Evolutionary conservation across 64 coral and sea anemone species (phyloP).

Genomic region (Actinia equina): DNA sequence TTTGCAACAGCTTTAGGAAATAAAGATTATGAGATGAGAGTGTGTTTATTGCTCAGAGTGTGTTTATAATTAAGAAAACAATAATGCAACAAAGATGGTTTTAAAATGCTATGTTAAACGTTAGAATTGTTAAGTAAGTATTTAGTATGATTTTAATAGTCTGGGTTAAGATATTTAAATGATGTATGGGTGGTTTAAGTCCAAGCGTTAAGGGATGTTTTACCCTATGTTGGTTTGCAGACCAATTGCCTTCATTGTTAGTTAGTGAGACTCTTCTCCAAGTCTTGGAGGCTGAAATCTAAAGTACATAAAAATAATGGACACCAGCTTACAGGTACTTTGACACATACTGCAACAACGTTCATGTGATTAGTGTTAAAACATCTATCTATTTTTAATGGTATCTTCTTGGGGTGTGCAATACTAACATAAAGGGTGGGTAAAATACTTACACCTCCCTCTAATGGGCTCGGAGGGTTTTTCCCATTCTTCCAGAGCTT

Average conservation of each 20-base stretch:
- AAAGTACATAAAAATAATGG: constrained; percentile 24
- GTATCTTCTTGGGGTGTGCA: background rate
- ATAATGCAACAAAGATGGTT: background rate
- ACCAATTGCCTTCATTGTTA: constrained; percentile 24
- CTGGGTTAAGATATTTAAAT: background rate
- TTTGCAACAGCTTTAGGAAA: background rate
- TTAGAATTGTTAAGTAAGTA: too few relatives aligned
- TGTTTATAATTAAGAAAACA: background rate
- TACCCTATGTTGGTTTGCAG: constrained; percentile 16
- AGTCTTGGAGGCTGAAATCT: constrained; percentile 18
- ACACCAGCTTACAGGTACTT: background rate
- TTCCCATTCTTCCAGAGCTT: too few relatives aligned
- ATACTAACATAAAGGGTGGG: background rate
- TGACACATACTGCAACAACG: background rate
- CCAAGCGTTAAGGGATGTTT: background rate
- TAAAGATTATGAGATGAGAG: background rate
- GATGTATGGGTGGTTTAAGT: background rate
- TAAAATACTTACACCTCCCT: too few relatives aligned
- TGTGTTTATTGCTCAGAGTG: too few relatives aligned
- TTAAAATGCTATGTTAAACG: too few relatives aligned
- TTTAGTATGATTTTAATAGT: background rate
- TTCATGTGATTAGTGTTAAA: background rate
- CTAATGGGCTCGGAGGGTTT: too few relatives aligned
- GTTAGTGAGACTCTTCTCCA: constrained; percentile 31
- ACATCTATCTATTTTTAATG: background rate